Conservation (phyloP, 2,113 vertebrate genomes). For the Machaerirhynchus nigripectus region DNA sequence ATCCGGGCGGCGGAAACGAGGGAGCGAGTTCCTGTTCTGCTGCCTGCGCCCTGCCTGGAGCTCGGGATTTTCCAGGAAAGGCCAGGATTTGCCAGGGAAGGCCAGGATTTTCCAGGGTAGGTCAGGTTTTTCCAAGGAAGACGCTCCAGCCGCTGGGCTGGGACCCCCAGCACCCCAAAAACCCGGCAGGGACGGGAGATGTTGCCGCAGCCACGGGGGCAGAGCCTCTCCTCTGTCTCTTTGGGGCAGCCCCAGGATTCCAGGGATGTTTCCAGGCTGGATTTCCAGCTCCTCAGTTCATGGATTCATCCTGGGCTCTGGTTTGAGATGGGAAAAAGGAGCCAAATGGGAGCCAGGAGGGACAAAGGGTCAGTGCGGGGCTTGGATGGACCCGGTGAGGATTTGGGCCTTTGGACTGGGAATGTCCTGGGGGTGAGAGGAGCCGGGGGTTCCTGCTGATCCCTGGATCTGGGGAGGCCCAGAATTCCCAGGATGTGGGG, state of each 20-base stretch:
- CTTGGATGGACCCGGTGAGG: fast-evolving
- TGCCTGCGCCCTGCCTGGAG: background rate
- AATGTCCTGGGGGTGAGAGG: background rate
- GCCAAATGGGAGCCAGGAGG: fast-evolving
- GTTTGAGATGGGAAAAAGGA: background rate
- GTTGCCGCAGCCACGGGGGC: no score
- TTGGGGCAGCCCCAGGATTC: background rate
- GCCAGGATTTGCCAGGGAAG: background rate
- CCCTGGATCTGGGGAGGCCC: background rate
- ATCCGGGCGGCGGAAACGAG: background rate
- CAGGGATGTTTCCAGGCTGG: background rate
- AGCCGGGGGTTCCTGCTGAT: background rate
- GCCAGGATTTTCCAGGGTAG: background rate
- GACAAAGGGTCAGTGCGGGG: background rate
- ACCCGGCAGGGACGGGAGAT: fast-evolving
- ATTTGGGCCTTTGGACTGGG: fast-evolving
- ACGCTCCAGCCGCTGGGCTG: background rate
- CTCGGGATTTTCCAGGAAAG: background rate
- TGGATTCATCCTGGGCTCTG: background rate
- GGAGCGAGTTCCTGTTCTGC: background rate
- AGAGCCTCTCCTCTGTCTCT: background rate
- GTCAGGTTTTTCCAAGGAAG: background rate
- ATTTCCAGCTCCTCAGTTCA: background rate
- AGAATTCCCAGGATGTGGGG: background rate
- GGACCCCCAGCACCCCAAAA: background rate